Conservation (phyloP, 2,797 vertebrate species). For the Schizothorax lantsangensis region DNA sequence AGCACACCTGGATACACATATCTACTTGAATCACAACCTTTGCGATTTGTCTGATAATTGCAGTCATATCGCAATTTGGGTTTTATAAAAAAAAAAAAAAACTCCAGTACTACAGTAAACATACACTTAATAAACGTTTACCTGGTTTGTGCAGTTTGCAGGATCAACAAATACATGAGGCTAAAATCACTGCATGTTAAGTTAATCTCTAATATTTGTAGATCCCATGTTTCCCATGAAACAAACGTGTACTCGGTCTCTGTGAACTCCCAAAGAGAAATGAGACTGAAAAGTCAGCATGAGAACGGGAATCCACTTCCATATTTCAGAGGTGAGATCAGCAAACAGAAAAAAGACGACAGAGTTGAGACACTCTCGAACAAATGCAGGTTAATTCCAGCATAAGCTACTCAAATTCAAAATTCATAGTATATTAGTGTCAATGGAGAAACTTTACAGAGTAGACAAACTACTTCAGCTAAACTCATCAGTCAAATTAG, state of each 20-base stretch:
- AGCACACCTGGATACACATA: no score
- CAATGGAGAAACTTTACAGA: neutral
- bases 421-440: neutral
- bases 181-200: neutral
- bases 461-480: neutral
- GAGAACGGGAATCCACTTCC: constrained; percentile 7
- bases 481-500: neutral
- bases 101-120: neutral
- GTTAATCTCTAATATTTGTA: neutral
- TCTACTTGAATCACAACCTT: no score
- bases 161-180: neutral
- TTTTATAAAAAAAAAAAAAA: neutral
- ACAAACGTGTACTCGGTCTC: neutral
- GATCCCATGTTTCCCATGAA: neutral
- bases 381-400: neutral
- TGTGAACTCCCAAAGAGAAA: constrained; percentile 8
- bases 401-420: neutral
- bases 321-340: constrained; percentile 5
- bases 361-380: neutral
- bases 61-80: neutral
- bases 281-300: neutral
- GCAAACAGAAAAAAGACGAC: neutral
- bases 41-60: no score
- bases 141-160: neutral
- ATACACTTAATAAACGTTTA: neutral